These are phyloP conservation scores for Drosophila azteca DNA, from an alignment of 1,140 invertebrate species.

Conservation along the genomic window DNA sequence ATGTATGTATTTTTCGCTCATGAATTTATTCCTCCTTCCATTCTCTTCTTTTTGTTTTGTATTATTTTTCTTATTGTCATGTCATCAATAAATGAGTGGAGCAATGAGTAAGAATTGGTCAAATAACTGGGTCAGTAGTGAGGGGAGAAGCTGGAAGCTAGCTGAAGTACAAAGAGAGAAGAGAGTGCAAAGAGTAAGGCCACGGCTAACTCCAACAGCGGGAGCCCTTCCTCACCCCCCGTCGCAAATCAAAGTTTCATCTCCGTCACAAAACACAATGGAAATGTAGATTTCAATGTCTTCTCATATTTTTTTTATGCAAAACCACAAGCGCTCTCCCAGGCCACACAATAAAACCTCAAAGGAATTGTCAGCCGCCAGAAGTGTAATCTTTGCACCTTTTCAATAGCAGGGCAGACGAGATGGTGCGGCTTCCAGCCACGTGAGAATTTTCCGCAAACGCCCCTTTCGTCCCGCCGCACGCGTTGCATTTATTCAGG, in stretches of 20 bases:
- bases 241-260: slow-evolving; percentile 17
- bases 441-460: slow-evolving; percentile 51
- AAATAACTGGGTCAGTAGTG: slow-evolving; percentile 52
- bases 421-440: slow-evolving; percentile 50
- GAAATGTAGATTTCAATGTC: slow-evolving; percentile 69
- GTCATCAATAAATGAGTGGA: slow-evolving; percentile 68
- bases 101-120: slow-evolving; percentile 10
- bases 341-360: slow-evolving; percentile 61
- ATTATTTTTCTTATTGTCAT: slow-evolving; percentile 23
- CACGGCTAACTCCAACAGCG: no score
- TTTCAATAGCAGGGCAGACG: slow-evolving; percentile 6
- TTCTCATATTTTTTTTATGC: slow-evolving; percentile 53
- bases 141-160: no score
- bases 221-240: not conserved
- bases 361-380: slow-evolving; percentile 65
- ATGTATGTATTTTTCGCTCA: slow-evolving; percentile 35
- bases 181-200: not conserved
- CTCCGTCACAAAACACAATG: slow-evolving; percentile 44
- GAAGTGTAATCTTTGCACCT: slow-evolving; percentile 62
- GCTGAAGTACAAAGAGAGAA: not conserved
- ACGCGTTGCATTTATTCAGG: slow-evolving; percentile 16
- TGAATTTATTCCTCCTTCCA: slow-evolving; percentile 42
- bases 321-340: slow-evolving; percentile 17
- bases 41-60: slow-evolving; percentile 1
- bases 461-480: slow-evolving; percentile 3